Base-by-base conservation (phyloP, 2,888 invertebrate genomes). In the Clusia tigrina region DNA sequence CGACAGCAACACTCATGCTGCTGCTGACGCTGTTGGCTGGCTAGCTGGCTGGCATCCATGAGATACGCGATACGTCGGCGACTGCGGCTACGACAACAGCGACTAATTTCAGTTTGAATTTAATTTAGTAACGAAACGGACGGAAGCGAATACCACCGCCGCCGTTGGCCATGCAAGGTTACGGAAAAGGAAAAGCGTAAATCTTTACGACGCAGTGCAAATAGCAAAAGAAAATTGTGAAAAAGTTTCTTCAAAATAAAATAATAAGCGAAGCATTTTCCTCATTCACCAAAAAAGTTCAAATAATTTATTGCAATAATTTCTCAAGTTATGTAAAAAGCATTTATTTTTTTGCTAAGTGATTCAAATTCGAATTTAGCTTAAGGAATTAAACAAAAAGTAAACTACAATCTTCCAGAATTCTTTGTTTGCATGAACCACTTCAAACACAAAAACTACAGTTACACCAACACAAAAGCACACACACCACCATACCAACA, bases 51-150 rank as follows among this genome's bases (percentile, higher is more conserved):
- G 63, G 17, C 22, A 60, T 67, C 64, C 60, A 64, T 66, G 66
- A 42, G 42, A 42, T 52, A 24, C 52, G 23, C 17, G 20, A 6
- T 17, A 52, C 32, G 54, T n/a, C n/a, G n/a, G n/a, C n/a, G n/a
- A n/a, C n/a, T n/a, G n/a, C n/a, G n/a, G n/a, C 32, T 24, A 54
- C 10, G 54, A 25, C 25, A 26, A 9, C 52, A 52, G 52, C 65
- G 59, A 57, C 61, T 65, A 61, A 60, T 59, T 69, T 79, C 72
- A 78, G 80, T 79, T 71, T 71, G 69, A 71, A 71, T 75, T 78
- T 56, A 70, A 72, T 69, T 72, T 71, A 74, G 68, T 71, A 77
- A 74, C 74, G 72, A 68, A 73, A 65, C 78, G 78, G 77, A 74
- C 73, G 77, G 68, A 69, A 70, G 63, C 69, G 62, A 67, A 59